Evolutionary conservation across 2,113 vertebrate genomes (phyloP).

Genomic region (Galemys pyrenaicus): DNA sequence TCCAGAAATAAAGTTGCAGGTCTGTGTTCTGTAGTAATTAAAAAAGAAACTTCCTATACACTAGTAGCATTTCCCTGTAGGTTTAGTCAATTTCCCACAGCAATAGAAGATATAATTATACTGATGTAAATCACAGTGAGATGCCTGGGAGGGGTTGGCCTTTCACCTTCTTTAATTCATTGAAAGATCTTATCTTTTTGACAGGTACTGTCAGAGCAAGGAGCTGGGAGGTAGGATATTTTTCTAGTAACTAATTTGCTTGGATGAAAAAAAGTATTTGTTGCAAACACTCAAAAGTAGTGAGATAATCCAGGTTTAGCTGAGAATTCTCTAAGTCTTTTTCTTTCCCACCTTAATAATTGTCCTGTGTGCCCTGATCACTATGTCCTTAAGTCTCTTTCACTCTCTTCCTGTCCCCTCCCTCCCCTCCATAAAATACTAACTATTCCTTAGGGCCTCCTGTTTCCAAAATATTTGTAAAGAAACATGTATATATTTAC

Average conservation of each 20-base stretch:
- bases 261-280: constrained; percentile 63
- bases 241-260: constrained; percentile 84
- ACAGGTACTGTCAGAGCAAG: constrained; percentile 79
- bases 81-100: constrained; percentile 82
- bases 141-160: constrained; percentile 83
- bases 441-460: neutral
- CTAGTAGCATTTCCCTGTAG: constrained; percentile 75
- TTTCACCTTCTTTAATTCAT: constrained; percentile 85
- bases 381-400: neutral
- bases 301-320: constrained; percentile 43
- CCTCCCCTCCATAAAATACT: neutral
- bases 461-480: constrained; percentile 36
- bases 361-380: neutral
- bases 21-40: constrained; percentile 69
- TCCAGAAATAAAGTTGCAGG: constrained; percentile 51
- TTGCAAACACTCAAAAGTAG: constrained; percentile 26
- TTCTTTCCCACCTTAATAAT: neutral
- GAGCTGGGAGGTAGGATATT: constrained; percentile 76
- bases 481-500: neutral
- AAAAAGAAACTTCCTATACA: constrained; percentile 74
- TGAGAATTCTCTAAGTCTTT: constrained; percentile 8
- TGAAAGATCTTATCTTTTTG: constrained; percentile 87
- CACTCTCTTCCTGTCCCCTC: neutral
- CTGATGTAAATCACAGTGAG: constrained; percentile 87
- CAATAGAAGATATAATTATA: constrained; percentile 88